Percentiles rank a stretch among this genome's conserved stretches.
Evolutionary conservation across 2,797 vertebrate genomes (phyloP).

Genomic region (Coluber constrictor): DNA sequence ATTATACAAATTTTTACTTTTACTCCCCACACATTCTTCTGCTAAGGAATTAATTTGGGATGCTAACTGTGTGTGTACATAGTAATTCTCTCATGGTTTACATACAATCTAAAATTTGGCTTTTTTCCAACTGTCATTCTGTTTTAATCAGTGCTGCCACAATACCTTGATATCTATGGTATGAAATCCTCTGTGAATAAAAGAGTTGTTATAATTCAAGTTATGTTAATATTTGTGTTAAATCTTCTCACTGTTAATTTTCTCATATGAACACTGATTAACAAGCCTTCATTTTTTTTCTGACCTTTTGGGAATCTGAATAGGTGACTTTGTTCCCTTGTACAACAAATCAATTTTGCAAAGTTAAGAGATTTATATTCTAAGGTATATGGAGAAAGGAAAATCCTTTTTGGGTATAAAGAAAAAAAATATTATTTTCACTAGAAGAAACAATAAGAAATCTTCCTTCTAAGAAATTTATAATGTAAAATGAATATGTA

Average conservation of each 20-base stretch:
- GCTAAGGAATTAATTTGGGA: background rate
- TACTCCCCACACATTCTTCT: background rate
- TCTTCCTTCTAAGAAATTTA: background rate
- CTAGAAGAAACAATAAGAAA: background rate
- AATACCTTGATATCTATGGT: background rate
- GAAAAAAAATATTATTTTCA: background rate
- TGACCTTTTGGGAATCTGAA: background rate
- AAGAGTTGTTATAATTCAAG: constrained; percentile 13
- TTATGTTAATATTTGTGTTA: constrained; percentile 16
- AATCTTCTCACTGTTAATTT: background rate
- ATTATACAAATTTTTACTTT: background rate
- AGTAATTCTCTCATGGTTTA: background rate
- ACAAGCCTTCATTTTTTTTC: background rate
- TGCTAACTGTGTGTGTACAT: background rate
- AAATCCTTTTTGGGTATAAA: background rate
- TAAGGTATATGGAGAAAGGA: background rate
- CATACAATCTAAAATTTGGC: background rate
- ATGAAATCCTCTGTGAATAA: constrained; percentile 11
- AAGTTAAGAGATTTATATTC: background rate
- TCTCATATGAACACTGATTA: background rate
- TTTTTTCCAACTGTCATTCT: constrained; percentile 15
- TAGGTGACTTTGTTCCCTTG: background rate
- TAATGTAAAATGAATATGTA: background rate
- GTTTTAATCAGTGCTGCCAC: constrained; percentile 25
- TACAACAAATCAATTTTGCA: background rate